Evolutionary conservation across 2,888 invertebrate genomes (phyloP), one percentile per base, ranked within the genome.

Genomic region (Pseudococcus longispinus): DNA sequence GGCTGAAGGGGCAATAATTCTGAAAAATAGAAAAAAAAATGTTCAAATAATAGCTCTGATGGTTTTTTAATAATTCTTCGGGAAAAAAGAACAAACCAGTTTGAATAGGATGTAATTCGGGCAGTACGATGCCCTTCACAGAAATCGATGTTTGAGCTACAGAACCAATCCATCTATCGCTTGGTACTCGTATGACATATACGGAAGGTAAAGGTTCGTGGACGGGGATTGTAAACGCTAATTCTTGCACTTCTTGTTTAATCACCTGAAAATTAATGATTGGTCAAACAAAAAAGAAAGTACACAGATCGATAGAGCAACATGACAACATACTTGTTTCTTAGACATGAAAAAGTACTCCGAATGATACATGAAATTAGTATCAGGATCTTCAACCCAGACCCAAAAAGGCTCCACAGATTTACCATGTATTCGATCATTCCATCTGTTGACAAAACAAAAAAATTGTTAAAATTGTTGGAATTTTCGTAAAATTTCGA

Each of bases 361-460:
- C 87, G 96, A 96, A 91, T 99, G 99, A 91, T 99, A 98, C 91
- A 99, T 98, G 89, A 94, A 94, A 90, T 98, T 97, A 84, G 94
- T 95, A 65, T 96, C 96, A 0, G 98, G 96, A 91, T 99, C 98
- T 91, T 99, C 98, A 44, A 99, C 96, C 97, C 99, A 98, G 88
- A 99, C 94, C 96, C 98, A 99, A 91, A 98, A 99, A 0, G 96
- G 94, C 91, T 98, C 97, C 0, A 95, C 94, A 0, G 94, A 94
- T 91, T 95, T 95, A 0, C 98, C 97, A 90, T 98, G 98, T 82
- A 97, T 93, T 89, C 93, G 94, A 90, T 97, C 97, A 89, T 96
- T 97, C 98, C 98, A 98, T 88, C 93, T 94, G 89, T 37, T 37
- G 32, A 37, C 5, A 9, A 37, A 37, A 0, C 5, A 37, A 6